These are phyloP conservation scores for Pseudonaja textilis DNA, from an alignment of 2,113 vertebrate genomes.

Conservation along the genomic window DNA sequence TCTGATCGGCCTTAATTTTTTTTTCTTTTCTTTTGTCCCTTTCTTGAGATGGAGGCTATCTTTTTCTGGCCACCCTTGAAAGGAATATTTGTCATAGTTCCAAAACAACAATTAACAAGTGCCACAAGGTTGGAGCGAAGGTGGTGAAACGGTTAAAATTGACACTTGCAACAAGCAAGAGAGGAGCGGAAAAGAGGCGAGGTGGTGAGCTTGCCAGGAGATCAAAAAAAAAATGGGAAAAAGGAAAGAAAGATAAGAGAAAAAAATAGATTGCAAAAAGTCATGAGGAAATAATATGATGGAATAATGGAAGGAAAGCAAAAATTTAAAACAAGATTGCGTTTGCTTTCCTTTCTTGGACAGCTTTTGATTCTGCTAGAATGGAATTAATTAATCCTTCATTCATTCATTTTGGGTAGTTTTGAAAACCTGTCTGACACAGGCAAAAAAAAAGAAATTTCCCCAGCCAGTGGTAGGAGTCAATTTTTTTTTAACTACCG, in stretches of 20 bases:
- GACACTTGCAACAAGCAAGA: not conserved
- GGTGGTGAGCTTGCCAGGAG: not conserved
- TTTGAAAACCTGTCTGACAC: not conserved
- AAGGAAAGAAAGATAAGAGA: not conserved
- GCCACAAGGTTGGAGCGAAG: not conserved
- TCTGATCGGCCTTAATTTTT: constrained; percentile 36
- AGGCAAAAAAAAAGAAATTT: not conserved
- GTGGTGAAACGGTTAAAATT: constrained; percentile 35
- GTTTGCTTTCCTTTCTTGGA: not conserved
- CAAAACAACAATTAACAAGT: not conserved
- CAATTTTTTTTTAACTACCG: too few relatives aligned
- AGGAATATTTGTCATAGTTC: not conserved
- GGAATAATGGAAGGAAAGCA: not conserved
- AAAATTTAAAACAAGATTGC: not conserved
- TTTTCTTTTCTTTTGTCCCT: not conserved
- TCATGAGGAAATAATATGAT: not conserved
- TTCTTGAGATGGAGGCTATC: not conserved
- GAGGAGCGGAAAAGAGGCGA: not conserved
- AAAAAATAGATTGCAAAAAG: not conserved
- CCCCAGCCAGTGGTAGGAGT: too few relatives aligned
- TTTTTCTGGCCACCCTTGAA: constrained; percentile 36
- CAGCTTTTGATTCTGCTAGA: not conserved
- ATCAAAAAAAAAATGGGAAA: not conserved
- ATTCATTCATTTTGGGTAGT: not conserved
- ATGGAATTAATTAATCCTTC: not conserved